Conservation (phyloP, 2,797 vertebrate genomes). For the Onychomys torridus region DNA sequence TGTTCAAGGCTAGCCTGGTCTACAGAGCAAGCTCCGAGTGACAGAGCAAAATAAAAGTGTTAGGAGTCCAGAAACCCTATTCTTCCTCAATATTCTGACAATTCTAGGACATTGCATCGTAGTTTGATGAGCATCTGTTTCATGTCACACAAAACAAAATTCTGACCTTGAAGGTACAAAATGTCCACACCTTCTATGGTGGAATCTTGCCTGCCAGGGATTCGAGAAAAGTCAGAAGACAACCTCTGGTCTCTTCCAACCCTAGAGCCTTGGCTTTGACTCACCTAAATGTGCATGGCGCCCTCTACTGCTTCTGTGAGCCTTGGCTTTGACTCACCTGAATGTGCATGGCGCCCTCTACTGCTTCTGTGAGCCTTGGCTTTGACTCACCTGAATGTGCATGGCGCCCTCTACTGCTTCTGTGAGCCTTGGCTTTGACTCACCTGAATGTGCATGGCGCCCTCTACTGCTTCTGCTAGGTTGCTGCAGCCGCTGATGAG, state of each 20-base stretch:
- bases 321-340: no score
- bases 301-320: conserved; percentile 92
- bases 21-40: not conserved
- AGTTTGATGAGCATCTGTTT: not conserved
- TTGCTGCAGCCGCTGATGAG: conserved; percentile 91
- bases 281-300: conserved; percentile 95
- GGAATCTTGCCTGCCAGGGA: not conserved
- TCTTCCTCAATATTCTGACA: conserved; percentile 22
- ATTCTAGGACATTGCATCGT: not conserved
- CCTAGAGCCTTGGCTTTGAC: no score
- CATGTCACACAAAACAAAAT: not conserved
- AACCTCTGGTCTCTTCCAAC: no score
- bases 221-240: not conserved
- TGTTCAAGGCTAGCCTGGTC: not conserved
- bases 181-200: no score
- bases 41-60: not conserved
- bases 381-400: conserved; percentile 94
- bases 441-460: conserved; percentile 96
- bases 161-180: not conserved
- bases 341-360: no score
- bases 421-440: conserved; percentile 85
- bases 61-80: not conserved
- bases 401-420: conserved; percentile 93
- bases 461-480: conserved; percentile 92
- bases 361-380: no score